Base-by-base conservation (phyloP, 2,888 invertebrate genomes). In the Pseudococcus jackbeardsleyi region DNA sequence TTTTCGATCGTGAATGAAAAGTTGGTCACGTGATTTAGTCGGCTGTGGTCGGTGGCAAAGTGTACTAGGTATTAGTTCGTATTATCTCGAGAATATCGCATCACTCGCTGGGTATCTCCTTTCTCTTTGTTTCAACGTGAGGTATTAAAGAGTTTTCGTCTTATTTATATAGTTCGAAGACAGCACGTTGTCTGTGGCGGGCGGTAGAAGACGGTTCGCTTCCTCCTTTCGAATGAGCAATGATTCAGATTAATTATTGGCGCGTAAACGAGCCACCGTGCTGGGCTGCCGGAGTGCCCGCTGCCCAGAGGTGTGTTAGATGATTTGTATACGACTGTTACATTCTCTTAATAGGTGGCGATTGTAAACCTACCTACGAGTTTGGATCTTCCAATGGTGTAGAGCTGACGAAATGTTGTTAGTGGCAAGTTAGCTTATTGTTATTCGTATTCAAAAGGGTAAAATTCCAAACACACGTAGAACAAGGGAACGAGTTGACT, bases 41-140 rank as follows among this genome's bases (percentile, higher is more conserved):
- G 42, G 42, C 33, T 42, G 1, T n/a, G 72, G n/a, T 46, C 79
- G 79, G 79, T 46, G 79, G 42, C 79, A 15, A 82, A 42, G 33
- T 82, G 22, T 19, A 17, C 22, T 7, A 7, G 59, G 59, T 59
- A 59, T 59, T 59, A 59, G 59, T 68, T 33, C 15, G 79, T 46
- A 46, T 82, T 82, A 82, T 82, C 79, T 82, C n/a, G n/a, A n/a
- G 12, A 46, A 1, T 19, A 82, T 82, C 79, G 79, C 79, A 82
- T 46, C 79, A 42, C 77, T 82, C 79, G 11, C 19, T 46, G 46
- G 79, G 79, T 82, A 82, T 82, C 79, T 82, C 79, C 79, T 82
- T 82, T 82, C 79, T 82, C 79, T 82, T 82, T 82, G 79, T 82
- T 79, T 82, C 79, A 46, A 82, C 79, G 46, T 82, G 79, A 82